Evolutionary conservation across 2,113 vertebrate species (phyloP), one percentile per base, ranked within the genome.

Genomic region (Sceloporus undulatus): DNA sequence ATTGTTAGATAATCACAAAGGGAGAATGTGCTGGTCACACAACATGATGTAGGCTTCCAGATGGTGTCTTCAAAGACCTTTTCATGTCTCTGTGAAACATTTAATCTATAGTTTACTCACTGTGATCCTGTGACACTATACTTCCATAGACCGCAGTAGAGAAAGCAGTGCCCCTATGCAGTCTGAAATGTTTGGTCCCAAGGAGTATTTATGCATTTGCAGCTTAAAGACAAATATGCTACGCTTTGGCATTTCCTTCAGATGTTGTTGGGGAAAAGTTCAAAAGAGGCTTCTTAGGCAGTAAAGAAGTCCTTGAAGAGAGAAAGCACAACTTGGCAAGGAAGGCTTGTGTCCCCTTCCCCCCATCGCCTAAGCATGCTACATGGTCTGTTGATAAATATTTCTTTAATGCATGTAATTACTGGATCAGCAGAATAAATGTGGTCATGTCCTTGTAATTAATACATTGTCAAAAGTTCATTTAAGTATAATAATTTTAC

Each of bases 391-490:
- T 96, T 95, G 96, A 97, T 97, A 97, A 97, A 97, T 97, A 97
- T 96, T 97, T 97, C 95, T 97, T 97, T 97, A 97, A 97, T 97
- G 95, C 89, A 77, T 96, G 95, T 97, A 97, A 97, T 97, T 97
- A 97, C 95, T 34, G 42, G 95, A 97, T 97, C 97, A 97, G 96
- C 97, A 97, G 94, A 96, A 97, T 97, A 96, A 97, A 97, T 97
- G 97, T 96, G 97, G 97, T 97, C 97, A 95, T 96, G 96, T 96
- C 97, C 96, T 97, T 96, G 95, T 97, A 97, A 97, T 97, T 97
- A 97, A 97, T 97, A 97, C 93, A 97, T 97, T 97, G 97, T 96
- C 97, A 97, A 96, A 97, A 97, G 97, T 97, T 97, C 96, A 96
- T 97, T 97, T 97, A 97, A 96, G 96, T 96, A 96, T 97, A 97